Conservation (phyloP, 2,888 invertebrate species). For the Drosophila cracens region DNA sequence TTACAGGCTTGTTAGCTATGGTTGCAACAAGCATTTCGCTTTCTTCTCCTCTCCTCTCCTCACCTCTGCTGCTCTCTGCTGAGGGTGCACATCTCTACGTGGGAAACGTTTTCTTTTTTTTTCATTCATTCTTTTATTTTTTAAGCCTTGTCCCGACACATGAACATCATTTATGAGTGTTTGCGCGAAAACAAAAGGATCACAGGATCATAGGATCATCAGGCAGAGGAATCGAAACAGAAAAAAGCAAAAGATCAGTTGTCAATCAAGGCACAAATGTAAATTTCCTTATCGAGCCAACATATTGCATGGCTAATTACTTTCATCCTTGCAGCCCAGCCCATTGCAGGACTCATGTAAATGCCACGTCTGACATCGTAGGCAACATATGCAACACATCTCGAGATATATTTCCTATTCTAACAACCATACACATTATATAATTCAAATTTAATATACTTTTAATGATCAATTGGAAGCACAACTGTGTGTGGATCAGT, state of each 20-base stretch:
- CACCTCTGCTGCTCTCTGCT: slow-evolving; percentile 4
- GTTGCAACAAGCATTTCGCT: slow-evolving; percentile 67
- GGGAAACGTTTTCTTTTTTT: slow-evolving; percentile 62
- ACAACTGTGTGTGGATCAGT: neutral
- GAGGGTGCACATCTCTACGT: slow-evolving; percentile 60
- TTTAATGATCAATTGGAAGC: slow-evolving; percentile 34
- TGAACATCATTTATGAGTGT: slow-evolving; percentile 72
- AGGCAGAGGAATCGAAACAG: neutral
- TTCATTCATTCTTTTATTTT: slow-evolving; percentile 9
- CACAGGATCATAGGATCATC: slow-evolving; percentile 36
- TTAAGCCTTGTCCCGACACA: slow-evolving; percentile 20
- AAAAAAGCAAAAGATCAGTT: slow-evolving; percentile 66
- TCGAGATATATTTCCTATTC: neutral
- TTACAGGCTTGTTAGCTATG: slow-evolving; percentile 82
- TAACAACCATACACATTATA: neutral
- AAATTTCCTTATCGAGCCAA: slow-evolving; percentile 65
- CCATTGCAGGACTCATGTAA: slow-evolving; percentile 18
- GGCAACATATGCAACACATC: neutral
- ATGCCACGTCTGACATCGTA: slow-evolving; percentile 10
- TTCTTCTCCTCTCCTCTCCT: slow-evolving; percentile 14
- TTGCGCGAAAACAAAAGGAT: slow-evolving; percentile 67
- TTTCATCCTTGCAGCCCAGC: slow-evolving; percentile 32
- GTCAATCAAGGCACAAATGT: slow-evolving; percentile 60
- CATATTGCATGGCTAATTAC: slow-evolving; percentile 70
- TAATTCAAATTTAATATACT: slow-evolving; percentile 61